Evolutionary conservation across 1,140 invertebrate genomes (phyloP).

Genomic region (Ganaspis sp.): DNA sequence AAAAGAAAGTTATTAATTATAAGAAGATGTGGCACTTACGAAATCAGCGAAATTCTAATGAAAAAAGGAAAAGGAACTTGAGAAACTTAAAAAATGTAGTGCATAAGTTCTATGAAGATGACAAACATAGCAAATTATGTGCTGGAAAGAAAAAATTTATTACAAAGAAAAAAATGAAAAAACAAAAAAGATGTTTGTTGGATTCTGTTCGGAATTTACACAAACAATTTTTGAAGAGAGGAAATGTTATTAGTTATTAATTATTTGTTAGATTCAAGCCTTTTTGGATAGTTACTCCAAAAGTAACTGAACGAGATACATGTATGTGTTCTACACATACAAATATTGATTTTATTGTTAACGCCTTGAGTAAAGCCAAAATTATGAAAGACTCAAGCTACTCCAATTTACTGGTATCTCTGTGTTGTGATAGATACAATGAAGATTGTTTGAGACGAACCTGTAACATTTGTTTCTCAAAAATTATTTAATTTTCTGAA

Average conservation of each 20-base stretch:
- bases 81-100: not conserved
- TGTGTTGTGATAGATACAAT: not conserved
- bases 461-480: not conserved
- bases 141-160: slow-evolving; percentile 39
- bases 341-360: not conserved
- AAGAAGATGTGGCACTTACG: too few species aligned
- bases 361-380: too few species aligned
- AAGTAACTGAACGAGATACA: slow-evolving; percentile 31
- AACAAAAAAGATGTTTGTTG: slow-evolving; percentile 39
- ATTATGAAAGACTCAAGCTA: too few species aligned
- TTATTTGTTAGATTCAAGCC: slow-evolving; percentile 34
- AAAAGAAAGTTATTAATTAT: not conserved
- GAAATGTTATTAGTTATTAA: slow-evolving; percentile 2
- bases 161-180: slow-evolving; percentile 35
- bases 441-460: not conserved
- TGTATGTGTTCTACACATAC: slow-evolving; percentile 34
- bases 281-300: slow-evolving; percentile 34
- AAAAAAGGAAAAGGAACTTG: not conserved
- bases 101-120: not conserved
- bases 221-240: slow-evolving; percentile 11
- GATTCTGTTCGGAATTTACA: slow-evolving; percentile 33
- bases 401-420: not conserved
- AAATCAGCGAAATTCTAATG: not conserved
- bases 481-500: not conserved
- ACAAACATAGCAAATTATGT: slow-evolving; percentile 35